Conservation (phyloP, 2,113 vertebrate genomes). For the Entomyzon cyanotis region DNA sequence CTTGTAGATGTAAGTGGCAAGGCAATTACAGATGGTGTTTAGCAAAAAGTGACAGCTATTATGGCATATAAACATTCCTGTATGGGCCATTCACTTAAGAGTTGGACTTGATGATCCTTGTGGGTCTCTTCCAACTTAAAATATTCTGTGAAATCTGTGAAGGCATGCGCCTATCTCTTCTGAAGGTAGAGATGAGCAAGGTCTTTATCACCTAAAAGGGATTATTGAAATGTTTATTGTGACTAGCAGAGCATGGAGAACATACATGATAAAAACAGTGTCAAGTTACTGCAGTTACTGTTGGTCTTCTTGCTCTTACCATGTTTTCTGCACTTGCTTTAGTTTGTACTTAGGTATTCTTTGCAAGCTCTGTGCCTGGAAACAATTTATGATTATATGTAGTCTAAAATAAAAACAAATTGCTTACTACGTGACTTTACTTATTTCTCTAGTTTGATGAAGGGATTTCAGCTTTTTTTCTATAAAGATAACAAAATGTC, state of each 20-base stretch:
- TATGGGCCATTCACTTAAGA: not conserved
- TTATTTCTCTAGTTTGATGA: not conserved
- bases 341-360: not conserved
- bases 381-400: not conserved
- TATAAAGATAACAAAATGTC: not conserved
- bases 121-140: not conserved
- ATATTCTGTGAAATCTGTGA: not conserved
- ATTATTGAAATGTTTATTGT: not conserved
- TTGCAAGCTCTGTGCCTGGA: not conserved
- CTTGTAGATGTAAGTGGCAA: not conserved
- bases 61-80: not conserved
- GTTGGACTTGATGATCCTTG: not conserved
- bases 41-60: not conserved
- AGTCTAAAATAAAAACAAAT: not conserved
- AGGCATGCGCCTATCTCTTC: not conserved
- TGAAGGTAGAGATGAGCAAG: not conserved
- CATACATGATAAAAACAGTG: accelerated
- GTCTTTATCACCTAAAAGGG: not conserved
- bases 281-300: not conserved
- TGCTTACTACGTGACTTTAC: not conserved
- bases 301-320: not conserved
- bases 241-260: not conserved
- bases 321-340: accelerated
- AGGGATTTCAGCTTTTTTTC: not conserved
- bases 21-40: not conserved